Percentiles rank a stretch among this genome's conserved stretches.
These are phyloP conservation scores for Drosophila kanekoi DNA, from an alignment of 2,888 invertebrate genomes.

Conservation along the genomic window DNA sequence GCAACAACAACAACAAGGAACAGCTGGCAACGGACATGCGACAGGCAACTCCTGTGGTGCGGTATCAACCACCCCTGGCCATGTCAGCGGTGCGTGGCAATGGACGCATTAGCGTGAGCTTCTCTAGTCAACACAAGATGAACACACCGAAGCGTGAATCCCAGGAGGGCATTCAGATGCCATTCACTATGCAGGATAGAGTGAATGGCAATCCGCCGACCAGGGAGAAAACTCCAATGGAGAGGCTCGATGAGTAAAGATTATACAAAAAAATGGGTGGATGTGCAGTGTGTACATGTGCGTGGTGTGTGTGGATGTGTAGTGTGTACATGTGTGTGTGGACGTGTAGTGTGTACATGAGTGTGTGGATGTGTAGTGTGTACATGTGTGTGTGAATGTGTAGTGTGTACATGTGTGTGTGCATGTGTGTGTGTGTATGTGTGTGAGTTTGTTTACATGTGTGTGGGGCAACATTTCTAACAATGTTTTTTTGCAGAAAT, in stretches of 20 bases:
- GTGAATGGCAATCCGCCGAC: conserved; percentile 25
- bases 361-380: background rate
- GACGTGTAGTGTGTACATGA: conserved; percentile 4
- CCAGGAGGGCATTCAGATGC: conserved; percentile 65
- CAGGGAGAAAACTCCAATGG: conserved; percentile 47
- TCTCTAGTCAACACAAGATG: conserved; percentile 76
- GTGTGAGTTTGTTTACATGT: conserved; percentile 4
- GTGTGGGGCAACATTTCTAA: background rate
- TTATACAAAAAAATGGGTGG: background rate
- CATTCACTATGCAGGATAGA: conserved; percentile 61
- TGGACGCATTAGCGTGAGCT: conserved; percentile 81
- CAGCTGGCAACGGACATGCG: conserved; percentile 45
- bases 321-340: too few relatives aligned
- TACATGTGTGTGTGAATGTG: background rate
- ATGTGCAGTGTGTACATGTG: too few relatives aligned
- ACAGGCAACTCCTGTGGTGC: conserved; percentile 68
- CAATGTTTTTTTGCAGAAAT: background rate
- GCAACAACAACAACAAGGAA: conserved; percentile 34
- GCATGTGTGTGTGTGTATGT: conserved; percentile 6
- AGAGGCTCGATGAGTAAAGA: conserved; percentile 54
- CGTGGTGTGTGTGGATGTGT: too few relatives aligned
- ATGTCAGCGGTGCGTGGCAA: conserved; percentile 72
- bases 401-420: background rate
- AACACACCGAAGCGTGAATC: conserved; percentile 83
- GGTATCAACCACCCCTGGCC: conserved; percentile 58